phyloP scores from a whole-genome alignment of 2,888 invertebrate genomes.

The Acronicta leporina region DNA sequence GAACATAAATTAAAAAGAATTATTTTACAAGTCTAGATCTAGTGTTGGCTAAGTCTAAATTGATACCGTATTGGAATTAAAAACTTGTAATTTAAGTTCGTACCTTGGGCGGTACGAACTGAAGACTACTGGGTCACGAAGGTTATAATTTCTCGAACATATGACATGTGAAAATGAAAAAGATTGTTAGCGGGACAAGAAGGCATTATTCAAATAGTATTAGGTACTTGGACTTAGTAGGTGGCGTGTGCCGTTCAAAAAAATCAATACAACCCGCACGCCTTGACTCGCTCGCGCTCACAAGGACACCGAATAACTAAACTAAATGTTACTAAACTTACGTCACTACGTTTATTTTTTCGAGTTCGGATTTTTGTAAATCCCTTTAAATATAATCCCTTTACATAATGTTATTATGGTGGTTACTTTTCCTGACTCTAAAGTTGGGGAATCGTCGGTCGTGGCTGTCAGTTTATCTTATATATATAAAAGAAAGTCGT shows the following conservation, averaged over 20 bases:
- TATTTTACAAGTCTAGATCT: constrained; percentile 5
- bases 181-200: constrained; percentile 56
- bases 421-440: neutral
- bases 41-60: too few relatives aligned
- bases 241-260: constrained; percentile 74
- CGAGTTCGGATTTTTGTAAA: constrained; percentile 28
- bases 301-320: constrained; percentile 71
- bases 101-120: neutral
- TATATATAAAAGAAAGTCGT: too few relatives aligned
- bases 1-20: constrained; percentile 13
- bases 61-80: neutral
- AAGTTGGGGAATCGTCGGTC: constrained; percentile 1
- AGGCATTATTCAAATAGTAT: constrained; percentile 72
- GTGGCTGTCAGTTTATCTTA: too few relatives aligned
- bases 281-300: constrained; percentile 67
- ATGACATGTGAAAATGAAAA: constrained; percentile 42
- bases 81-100: neutral
- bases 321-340: constrained; percentile 63
- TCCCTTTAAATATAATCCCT: constrained; percentile 14
- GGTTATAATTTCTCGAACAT: constrained; percentile 10
- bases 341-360: constrained; percentile 50
- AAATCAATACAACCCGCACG: constrained; percentile 80
- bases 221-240: constrained; percentile 63
- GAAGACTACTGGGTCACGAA: constrained; percentile 3
- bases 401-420: too few relatives aligned